Evolutionary conservation across 2,888 invertebrate genomes (phyloP), one percentile per base, ranked within the genome.

Genomic region (Steromphala cineraria): DNA sequence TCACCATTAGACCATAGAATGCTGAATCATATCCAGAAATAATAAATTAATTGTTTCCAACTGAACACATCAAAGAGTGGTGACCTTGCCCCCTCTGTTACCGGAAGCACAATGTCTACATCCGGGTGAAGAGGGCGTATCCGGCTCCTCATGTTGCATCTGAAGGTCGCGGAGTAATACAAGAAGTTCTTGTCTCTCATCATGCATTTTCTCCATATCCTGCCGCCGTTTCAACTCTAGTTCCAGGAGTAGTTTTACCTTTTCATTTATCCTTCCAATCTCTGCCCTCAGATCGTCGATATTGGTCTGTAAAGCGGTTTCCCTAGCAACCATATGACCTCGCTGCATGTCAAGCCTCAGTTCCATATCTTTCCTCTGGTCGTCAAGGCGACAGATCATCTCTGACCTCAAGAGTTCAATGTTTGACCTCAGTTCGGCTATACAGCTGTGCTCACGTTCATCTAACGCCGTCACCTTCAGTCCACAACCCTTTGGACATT

Each of bases 321-420:
- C 90, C 75, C 89, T 87, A 80, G 90, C 87, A 7, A 91, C 86
- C 91, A 91, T 90, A 81, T 91, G 89, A 83, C 88, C 87, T 75
- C 90, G 77, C 81, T 91, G 91, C 84, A 89, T 88, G 82, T 91
- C 90, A 17, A 91, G 84, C n/a, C 90, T 74, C 17, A 90, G 80
- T 75, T 90, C 90, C 87, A 89, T 87, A 77, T 91, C 91, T 31
- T 84, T 81, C 56, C 85, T 87, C 82, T 88, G 88, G n/a, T 91
- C 91, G 28, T 89, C 89, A 74, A 89, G 84, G 80, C 89, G 89
- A 53, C 88, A 87, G 5, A 84, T 81, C 82, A 91, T 88, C 80
- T 91, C 91, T 15, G 89, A 87, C 56, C 91, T 81, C 75, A 91
- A 82, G 28, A 89, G 80, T 56, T 91, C 90, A 15, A 91, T 82